Evolutionary conservation across 2,113 vertebrate species (phyloP), one percentile per base, ranked within the genome.

Genomic region (Bagarius yarrelli): DNA sequence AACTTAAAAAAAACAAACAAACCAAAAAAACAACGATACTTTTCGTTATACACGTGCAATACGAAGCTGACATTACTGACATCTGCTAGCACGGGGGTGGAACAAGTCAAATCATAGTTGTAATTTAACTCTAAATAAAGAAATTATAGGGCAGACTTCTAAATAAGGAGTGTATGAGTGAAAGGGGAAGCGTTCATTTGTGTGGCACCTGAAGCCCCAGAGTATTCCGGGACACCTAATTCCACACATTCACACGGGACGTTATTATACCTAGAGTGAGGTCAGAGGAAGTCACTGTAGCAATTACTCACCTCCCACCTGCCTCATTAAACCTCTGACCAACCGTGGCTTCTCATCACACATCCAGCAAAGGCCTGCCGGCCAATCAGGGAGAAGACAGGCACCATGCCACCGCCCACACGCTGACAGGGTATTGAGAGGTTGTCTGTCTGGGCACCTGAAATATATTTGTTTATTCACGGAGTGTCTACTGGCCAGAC

Each of bases 241-340:
- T 88, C 83, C 84, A 85, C 83, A 86, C 83, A 85, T 89, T 89
- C 86, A 88, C 86, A 89, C 85, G 4, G 52, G 86, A 90, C 86
- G 85, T 83, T 89, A 77, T 81, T 87, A 88, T 88, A 90, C 88
- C 83, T 87, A 90, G 90, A 87, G 79, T 60, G 81, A 89, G 90
- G 90, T 91, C 89, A 87, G 88, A 86, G 88, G 88, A 90, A 91
- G 92, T 90, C 91, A 92, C 89, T 86, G 79, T 89, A 89, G 92
- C 92, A 94, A 94, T 94, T 94, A 93, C 92, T 93, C 92, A 93
- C 92, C 93, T 94, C 93, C 93, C 92, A 94, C 93, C 75, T 88
- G 90, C 90, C 93, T 93, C 89, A 93, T 94, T 94, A 94, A 94
- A 92, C 92, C 89, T 88, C 89, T 92, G 92, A 93, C 93, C 93